A percentile compares a stretch with the other conserved stretches of the same genome.
phyloP scores from a whole-genome alignment of 1,140 invertebrate species.

The Armadillidium nasatum region DNA sequence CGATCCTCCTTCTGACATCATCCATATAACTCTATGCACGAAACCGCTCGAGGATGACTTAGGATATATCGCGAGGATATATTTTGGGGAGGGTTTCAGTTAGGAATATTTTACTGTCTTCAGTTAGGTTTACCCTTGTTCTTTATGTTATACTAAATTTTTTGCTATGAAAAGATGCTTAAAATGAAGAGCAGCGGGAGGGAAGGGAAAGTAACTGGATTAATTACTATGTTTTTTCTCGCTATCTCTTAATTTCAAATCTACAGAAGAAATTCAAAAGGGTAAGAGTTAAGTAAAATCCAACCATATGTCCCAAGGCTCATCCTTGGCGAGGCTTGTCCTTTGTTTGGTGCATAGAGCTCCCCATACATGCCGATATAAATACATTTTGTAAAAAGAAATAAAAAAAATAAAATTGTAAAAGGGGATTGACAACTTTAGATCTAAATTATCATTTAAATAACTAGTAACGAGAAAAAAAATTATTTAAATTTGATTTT shows the following conservation, averaged over 20 bases:
- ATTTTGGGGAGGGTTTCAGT: not conserved
- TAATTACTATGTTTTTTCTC: slow-evolving; percentile 13
- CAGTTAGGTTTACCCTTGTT: not conserved
- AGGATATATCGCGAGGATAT: slow-evolving; percentile 43
- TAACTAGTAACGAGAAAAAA: too few relatives aligned
- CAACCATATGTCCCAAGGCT: slow-evolving; percentile 45
- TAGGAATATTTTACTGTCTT: not conserved
- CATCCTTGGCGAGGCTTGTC: slow-evolving; percentile 40
- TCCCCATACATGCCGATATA: slow-evolving; percentile 16
- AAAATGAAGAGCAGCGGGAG: not conserved
- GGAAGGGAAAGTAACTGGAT: not conserved
- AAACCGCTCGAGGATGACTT: slow-evolving; percentile 44
- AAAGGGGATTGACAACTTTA: slow-evolving; percentile 6
- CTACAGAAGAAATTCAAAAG: too few relatives aligned
- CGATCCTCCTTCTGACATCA: slow-evolving; percentile 21
- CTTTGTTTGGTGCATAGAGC: slow-evolving; percentile 45
- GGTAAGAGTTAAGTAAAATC: slow-evolving; percentile 16
- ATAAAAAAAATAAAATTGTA: not conserved
- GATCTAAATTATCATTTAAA: too few relatives aligned
- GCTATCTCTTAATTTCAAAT: not conserved
- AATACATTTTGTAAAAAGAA: slow-evolving; percentile 2
- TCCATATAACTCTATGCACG: slow-evolving; percentile 40
- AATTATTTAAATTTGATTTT: too few relatives aligned
- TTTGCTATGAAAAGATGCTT: not conserved
- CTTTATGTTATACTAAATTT: too few relatives aligned